These are phyloP conservation scores for Escarpia spicata DNA, from an alignment of 2,888 invertebrate genomes.

Conservation along the genomic window DNA sequence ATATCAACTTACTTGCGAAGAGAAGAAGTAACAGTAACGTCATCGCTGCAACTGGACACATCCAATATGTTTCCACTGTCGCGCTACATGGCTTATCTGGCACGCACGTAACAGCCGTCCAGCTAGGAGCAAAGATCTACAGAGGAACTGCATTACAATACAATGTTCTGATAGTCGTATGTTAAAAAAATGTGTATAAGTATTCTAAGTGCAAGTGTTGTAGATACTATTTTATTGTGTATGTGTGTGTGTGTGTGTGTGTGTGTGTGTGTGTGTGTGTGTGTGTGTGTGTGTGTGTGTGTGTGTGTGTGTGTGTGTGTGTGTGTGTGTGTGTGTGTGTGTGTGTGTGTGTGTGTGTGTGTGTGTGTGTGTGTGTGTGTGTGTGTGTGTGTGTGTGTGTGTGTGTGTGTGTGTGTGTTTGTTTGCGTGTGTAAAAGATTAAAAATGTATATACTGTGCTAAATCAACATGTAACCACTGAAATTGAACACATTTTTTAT, in stretches of 20 bases:
- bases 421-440: background rate
- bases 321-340: background rate
- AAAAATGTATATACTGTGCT: too few relatives aligned
- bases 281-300: background rate
- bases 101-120: background rate
- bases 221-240: background rate
- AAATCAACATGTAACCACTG: too few relatives aligned
- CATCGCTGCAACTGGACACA: background rate
- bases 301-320: background rate
- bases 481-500: too few relatives aligned
- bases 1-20: background rate
- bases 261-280: background rate
- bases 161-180: background rate
- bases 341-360: too few relatives aligned
- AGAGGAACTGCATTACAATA: background rate
- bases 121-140: background rate
- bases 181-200: background rate
- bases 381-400: background rate
- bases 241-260: background rate
- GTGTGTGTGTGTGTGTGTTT: background rate
- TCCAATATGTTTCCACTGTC: background rate
- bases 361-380: too few relatives aligned
- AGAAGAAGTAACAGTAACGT: background rate
- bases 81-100: background rate
- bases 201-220: too few relatives aligned